phyloP scores from a whole-genome alignment of 2,888 invertebrate genomes.

The Apotomis betuletana region DNA sequence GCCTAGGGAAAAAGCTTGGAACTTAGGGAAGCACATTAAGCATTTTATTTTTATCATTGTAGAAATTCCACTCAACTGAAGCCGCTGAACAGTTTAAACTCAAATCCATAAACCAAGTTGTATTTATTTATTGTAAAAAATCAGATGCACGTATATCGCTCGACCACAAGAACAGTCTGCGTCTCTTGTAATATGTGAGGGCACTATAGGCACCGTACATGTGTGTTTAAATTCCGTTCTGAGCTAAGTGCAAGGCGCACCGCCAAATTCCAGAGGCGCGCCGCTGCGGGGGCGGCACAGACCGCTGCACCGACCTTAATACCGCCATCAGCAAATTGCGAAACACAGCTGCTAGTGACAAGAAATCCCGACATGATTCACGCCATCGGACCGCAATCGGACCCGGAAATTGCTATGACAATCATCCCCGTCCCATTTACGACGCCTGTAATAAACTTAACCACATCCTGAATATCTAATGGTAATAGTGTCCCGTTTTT shows the following conservation, averaged over 20 bases:
- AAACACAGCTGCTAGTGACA: constrained; percentile 78
- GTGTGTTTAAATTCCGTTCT: constrained; percentile 59
- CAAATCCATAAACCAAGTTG: too few species aligned
- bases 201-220: constrained; percentile 48
- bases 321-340: constrained; percentile 82
- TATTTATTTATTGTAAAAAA: not conserved
- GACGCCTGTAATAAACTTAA: constrained; percentile 43
- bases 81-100: too few species aligned
- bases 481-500: constrained; percentile 43
- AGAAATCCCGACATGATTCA: constrained; percentile 76
- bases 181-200: constrained; percentile 53
- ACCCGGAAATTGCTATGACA: constrained; percentile 64
- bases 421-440: constrained; percentile 58
- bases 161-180: constrained; percentile 45
- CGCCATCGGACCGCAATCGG: constrained; percentile 68
- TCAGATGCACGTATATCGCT: not conserved
- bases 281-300: constrained; percentile 64
- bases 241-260: constrained; percentile 72
- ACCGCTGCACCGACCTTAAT: constrained; percentile 78
- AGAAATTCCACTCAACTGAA: too few species aligned
- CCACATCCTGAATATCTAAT: constrained; percentile 32
- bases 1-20: too few species aligned
- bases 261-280: constrained; percentile 77
- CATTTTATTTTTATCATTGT: too few species aligned
- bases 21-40: too few species aligned